Evolutionary conservation across 2,888 invertebrate species (phyloP), one percentile per base, ranked within the genome.

Genomic region (Hydraecia micacea): DNA sequence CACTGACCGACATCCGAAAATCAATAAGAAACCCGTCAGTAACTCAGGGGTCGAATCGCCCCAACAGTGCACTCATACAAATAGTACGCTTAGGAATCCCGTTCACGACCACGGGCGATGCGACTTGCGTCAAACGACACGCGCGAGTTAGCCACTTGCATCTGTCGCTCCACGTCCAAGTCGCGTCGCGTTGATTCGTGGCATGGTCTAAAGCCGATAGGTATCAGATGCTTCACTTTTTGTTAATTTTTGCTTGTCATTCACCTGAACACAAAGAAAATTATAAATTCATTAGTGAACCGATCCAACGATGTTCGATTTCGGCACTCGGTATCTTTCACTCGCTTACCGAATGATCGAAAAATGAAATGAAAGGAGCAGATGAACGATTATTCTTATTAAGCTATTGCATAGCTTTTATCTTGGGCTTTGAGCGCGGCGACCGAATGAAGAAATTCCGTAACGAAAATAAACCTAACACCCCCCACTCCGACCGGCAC

Each of bases 21-120:
- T 84, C 83, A 86, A 84, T 84, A 84, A n/a, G 55, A 42, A 65
- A 66, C 71, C 55, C 66, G 80, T 74, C 84, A 83, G 86, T 79
- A 79, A 36, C 42, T 58, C 39, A 11, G 42, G 79, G 74, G 72
- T 76, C 42, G 36, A 79, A 74, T 75, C 39, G 73, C 77, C 74
- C 75, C 75, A 36, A 65, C 66, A 84, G 84, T 84, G 73, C 70
- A 80, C 78, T 80, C 58, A 39, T 74, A 78, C 60, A 69, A 84
- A 75, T 75, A 72, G 58, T 75, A 66, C 55, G 13, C 68, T 62
- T 36, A 58, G 11, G 32, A 49, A 11, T 9, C 18, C 25, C 9
- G n/a, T 11, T 36, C 36, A 70, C 36, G 21, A 0, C 18, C 2
- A 18, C n/a, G 7, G 36, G 18, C 58, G 18, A 36, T 0, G 52